Conservation (phyloP, 1,140 invertebrate species). For the Varroa destructor region DNA sequence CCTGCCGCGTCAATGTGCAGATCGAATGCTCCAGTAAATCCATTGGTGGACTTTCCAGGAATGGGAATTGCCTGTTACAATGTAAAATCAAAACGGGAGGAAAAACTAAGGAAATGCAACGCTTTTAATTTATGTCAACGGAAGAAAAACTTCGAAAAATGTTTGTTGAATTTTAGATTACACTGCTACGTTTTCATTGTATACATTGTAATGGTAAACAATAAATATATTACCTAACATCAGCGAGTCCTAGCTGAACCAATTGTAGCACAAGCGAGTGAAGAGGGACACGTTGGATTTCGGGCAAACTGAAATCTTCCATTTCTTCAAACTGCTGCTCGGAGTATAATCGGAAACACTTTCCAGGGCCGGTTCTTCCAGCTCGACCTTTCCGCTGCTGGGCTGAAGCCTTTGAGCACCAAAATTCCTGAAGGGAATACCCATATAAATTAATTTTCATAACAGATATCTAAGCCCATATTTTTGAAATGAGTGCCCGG, state of each 20-base stretch:
- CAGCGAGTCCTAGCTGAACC: constrained; percentile 81
- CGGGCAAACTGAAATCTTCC: constrained; percentile 66
- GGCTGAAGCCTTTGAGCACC: constrained; percentile 91
- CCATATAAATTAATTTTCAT: too few relatives aligned
- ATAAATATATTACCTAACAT: constrained; percentile 43
- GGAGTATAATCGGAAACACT: constrained; percentile 70
- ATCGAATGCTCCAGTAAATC: constrained; percentile 26
- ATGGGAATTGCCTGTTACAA: constrained; percentile 14
- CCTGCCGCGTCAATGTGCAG: constrained; percentile 43
- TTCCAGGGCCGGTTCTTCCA: constrained; percentile 54
- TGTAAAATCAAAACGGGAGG: neutral
- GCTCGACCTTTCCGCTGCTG: constrained; percentile 92
- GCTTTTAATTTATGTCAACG: too few relatives aligned
- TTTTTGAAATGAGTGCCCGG: too few relatives aligned
- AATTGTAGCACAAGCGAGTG: constrained; percentile 85
- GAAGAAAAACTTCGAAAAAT: too few relatives aligned
- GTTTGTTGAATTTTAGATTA: too few relatives aligned
- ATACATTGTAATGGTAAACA: constrained; percentile 33
- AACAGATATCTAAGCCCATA: too few relatives aligned
- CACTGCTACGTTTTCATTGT: too few relatives aligned
- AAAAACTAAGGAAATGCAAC: too few relatives aligned
- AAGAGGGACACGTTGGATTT: constrained; percentile 78
- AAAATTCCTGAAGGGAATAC: constrained; percentile 65
- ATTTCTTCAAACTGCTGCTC: constrained; percentile 68
- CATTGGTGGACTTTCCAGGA: constrained; percentile 12